Percentiles rank a stretch among this genome's conserved stretches.
These are phyloP conservation scores for Alloscopus bannaensis DNA, from an alignment of 2,888 invertebrate genomes.

Conservation along the genomic window DNA sequence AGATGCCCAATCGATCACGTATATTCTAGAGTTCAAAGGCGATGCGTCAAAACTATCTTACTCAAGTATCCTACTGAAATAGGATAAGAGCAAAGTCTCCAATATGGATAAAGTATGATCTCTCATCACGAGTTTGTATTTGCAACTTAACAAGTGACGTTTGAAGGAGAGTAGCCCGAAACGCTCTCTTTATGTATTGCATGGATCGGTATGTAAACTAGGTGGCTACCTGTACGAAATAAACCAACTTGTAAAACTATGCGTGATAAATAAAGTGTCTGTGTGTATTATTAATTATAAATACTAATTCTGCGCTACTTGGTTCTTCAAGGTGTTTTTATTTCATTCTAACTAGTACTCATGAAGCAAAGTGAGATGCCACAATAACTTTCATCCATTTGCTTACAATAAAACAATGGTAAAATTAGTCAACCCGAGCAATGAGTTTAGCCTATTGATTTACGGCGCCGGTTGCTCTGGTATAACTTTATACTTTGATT, in stretches of 20 bases:
- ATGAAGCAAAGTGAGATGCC: neutral
- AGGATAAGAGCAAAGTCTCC: neutral
- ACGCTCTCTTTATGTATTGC: neutral
- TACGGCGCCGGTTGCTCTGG: neutral
- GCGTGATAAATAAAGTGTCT: too few species aligned
- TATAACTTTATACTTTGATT: too few species aligned
- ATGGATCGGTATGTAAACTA: neutral
- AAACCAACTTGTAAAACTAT: neutral
- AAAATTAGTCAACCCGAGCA: neutral
- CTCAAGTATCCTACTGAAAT: neutral
- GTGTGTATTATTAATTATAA: too few species aligned
- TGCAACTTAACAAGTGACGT: neutral
- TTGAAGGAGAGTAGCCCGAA: neutral
- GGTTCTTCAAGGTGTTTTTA: too few species aligned
- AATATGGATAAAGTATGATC: neutral
- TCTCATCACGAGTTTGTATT: neutral
- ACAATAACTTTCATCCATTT: neutral
- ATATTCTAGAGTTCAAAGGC: conserved; percentile 19
- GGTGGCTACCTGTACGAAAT: neutral
- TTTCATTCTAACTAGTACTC: neutral
- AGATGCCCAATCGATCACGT: neutral
- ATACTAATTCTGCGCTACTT: too few species aligned
- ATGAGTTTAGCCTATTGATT: neutral
- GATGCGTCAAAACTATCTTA: neutral
- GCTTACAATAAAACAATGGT: neutral